Evolutionary conservation across 2,113 vertebrate species (phyloP).

Genomic region (Pygoscelis antarcticus): DNA sequence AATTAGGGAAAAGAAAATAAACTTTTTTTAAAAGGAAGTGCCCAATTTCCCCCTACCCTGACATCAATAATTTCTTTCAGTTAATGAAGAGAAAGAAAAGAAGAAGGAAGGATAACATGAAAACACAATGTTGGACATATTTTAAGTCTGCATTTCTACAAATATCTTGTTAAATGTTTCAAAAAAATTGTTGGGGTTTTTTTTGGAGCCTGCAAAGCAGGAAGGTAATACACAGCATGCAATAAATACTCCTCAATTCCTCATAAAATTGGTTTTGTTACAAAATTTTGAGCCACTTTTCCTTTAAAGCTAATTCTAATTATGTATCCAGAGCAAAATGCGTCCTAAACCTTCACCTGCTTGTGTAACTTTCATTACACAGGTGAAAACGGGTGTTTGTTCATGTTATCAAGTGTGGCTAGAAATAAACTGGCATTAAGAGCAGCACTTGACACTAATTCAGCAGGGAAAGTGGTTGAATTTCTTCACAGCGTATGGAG

Average conservation of each 20-base stretch:
- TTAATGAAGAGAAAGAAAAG: background rate
- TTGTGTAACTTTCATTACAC: background rate
- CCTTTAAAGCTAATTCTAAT: background rate
- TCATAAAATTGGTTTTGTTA: background rate
- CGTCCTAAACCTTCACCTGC: background rate
- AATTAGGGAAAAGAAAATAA: background rate
- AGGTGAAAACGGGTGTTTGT: background rate
- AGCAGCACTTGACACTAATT: background rate
- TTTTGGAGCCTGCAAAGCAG: background rate
- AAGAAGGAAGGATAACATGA: background rate
- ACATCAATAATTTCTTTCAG: background rate
- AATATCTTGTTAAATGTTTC: background rate
- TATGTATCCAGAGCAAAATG: background rate
- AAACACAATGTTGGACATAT: background rate
- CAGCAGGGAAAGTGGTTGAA: conserved; percentile 15
- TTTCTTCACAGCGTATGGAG: background rate
- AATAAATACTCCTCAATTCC: background rate
- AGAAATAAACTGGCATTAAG: background rate
- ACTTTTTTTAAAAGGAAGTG: background rate
- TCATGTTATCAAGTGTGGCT: background rate
- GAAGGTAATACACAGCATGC: background rate
- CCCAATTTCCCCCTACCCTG: background rate
- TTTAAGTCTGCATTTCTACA: background rate
- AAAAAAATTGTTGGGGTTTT: accelerated
- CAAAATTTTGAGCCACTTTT: background rate